A percentile compares a stretch with the other conserved stretches of the same genome.
phyloP scores from a whole-genome alignment of 1,140 invertebrate species.

The Polyergus mexicanus region DNA sequence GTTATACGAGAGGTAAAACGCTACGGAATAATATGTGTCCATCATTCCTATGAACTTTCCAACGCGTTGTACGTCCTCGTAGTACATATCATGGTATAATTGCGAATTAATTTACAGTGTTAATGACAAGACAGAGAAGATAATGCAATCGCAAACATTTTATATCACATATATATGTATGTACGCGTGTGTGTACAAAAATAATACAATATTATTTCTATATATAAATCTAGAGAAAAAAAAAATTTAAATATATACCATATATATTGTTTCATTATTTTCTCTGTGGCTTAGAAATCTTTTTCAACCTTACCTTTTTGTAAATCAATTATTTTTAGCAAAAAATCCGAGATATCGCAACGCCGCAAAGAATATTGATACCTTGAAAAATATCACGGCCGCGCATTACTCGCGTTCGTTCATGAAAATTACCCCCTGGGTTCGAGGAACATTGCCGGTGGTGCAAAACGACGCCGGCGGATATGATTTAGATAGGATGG shows the following conservation, averaged over 20 bases:
- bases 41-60: constrained; percentile 15
- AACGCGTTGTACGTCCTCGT: not conserved
- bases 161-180: not conserved
- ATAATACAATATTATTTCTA: too few species aligned
- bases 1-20: constrained; percentile 36
- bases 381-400: not conserved
- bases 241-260: not conserved
- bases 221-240: not conserved
- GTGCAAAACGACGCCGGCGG: constrained; percentile 54
- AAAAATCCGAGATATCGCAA: not conserved
- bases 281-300: not conserved
- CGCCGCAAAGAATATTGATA: not conserved
- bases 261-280: not conserved
- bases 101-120: not conserved
- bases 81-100: not conserved
- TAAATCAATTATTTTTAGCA: not conserved
- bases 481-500: constrained; percentile 60
- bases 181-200: not conserved
- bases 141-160: not conserved
- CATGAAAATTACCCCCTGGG: constrained; percentile 46
- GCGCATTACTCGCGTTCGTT: constrained; percentile 26
- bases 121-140: not conserved
- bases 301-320: not conserved
- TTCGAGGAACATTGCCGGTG: constrained; percentile 47
- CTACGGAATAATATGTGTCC: constrained; percentile 27